Percentiles rank a stretch among this genome's conserved stretches.
phyloP scores from a whole-genome alignment of 2,888 invertebrate species.

The Acleris laterana region DNA sequence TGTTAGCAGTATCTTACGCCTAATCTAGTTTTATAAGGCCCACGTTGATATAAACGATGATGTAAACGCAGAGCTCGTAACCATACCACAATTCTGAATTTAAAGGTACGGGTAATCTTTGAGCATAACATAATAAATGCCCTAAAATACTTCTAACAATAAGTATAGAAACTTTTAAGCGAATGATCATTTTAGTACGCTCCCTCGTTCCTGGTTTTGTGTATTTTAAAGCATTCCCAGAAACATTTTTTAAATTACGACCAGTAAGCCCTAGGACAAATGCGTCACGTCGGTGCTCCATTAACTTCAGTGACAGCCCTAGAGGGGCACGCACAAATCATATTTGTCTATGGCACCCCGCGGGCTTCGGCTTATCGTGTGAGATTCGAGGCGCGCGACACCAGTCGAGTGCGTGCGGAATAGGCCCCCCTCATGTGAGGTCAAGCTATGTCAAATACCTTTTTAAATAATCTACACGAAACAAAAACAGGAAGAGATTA shows the following conservation, averaged over 20 bases:
- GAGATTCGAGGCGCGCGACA: constrained; percentile 18
- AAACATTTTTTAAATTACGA: not conserved
- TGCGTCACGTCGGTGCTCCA: not conserved
- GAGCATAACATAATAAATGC: no score
- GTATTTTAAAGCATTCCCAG: not conserved
- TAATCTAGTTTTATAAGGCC: no score
- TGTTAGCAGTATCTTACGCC: no score
- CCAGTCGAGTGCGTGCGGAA: constrained; percentile 23
- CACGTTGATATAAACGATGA: no score
- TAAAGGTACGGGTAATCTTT: no score
- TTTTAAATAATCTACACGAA: no score
- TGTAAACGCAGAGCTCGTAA: no score
- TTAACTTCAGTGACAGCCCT: constrained; percentile 20
- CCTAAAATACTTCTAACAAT: no score
- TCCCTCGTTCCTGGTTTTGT: not conserved
- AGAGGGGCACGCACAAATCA: constrained; percentile 45
- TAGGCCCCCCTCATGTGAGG: constrained; percentile 11
- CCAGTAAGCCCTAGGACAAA: not conserved
- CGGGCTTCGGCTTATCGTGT: constrained; percentile 33
- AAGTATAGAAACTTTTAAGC: no score
- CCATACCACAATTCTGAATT: no score
- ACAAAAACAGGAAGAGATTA: no score
- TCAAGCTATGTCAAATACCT: not conserved
- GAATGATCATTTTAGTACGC: not conserved
- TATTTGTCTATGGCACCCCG: constrained; percentile 39